Evolutionary conservation across 2,888 invertebrate genomes (phyloP), one percentile per base, ranked within the genome.

Genomic region (Resseliella maxima): DNA sequence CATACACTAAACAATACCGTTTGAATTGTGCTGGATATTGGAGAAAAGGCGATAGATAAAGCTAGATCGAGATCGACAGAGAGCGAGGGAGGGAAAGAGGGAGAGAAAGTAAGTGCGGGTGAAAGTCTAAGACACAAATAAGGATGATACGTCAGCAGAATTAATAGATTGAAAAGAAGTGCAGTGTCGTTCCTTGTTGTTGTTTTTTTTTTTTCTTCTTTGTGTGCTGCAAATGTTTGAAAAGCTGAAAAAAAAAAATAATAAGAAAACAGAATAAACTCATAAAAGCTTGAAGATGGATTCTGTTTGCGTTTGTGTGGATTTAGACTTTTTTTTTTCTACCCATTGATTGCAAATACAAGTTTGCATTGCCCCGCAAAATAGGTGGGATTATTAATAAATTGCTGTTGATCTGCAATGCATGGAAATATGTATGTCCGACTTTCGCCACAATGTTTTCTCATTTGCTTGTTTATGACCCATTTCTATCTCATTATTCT

Each of bases 401-500:
- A 72, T 72, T 72, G 72, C 72, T 72, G 72, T 35, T 35, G 72
- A 72, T 72, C 72, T 72, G 18, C 15, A 72, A 72, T 35, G 72
- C 31, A 72, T 72, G 72, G 72, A 72, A 72, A 24, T n/a, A 41
- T 41, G 18, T 72, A 31, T 31, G 72, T 31, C 72, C 10, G 31
- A 72, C 72, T 31, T 72, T 72, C 31, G n/a, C 59, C 59, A 59
- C 31, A 59, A 59, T 24, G 10, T 59, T 50, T 50, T 59, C 59
- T 59, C 59, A 24, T 59, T 59, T 59, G 59, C 59, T 59, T 24
- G 59, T 59, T 72, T 72, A 72, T 72, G 72, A 72, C 72, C 72
- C 72, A 72, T 72, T 72, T 72, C 72, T 72, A 72, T 72, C 72
- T 72, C 72, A 72, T 72, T 72, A 31, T 72, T 72, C 72, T 72